Evolutionary conservation across 2,888 invertebrate species (phyloP), one percentile per base, ranked within the genome.

Genomic region (Exephanes ischioxanthus): DNA sequence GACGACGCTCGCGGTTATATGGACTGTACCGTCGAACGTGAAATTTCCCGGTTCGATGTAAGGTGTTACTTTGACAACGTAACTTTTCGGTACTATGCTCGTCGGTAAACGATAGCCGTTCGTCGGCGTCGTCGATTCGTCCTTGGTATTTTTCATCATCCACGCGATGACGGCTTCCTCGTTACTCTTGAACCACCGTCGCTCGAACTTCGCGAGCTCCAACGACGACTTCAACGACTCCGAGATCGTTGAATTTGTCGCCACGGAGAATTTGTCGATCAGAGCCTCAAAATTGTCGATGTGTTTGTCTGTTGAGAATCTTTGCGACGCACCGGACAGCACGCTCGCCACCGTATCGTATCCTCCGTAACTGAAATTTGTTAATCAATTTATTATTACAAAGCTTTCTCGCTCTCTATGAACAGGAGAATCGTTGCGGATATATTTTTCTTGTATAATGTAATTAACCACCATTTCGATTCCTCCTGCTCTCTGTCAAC

Each of bases 31-130:
- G 1, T 88, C 73, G 88, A 93, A 37, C 0, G 87, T 90, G 19
- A 92, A 92, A 22, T 93, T 93, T 0, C 91, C 91, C 4, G 94
- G 92, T 48, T 92, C 91, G 0, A 96, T 94, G 71, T 95, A 91
- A 0, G 96, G 94, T 72, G 91, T 94, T 0, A 96, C 91, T 16
- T 91, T 91, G 16, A 96, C 94, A 22, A 94, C 94, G 89, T 96
- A 96, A 86, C 94, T 94, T 0, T 92, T 93, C 0, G 96, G 96
- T n/a, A 89, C 90, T 0, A 95, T 94, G 48, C 94, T 94, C 0
- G 92, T 93, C 0, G 96, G 96, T 11, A 96, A 93, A 0, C 95
- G 94, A 91, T 96, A 96, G 4, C 75, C 80, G 0, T 73, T 78
- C 0, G 75, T 81, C 14, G 82, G 41, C 0, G 75, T 68, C 67